These are phyloP conservation scores for Coregonus suidteri DNA, from an alignment of 2,797 vertebrate species.

Conservation along the genomic window DNA sequence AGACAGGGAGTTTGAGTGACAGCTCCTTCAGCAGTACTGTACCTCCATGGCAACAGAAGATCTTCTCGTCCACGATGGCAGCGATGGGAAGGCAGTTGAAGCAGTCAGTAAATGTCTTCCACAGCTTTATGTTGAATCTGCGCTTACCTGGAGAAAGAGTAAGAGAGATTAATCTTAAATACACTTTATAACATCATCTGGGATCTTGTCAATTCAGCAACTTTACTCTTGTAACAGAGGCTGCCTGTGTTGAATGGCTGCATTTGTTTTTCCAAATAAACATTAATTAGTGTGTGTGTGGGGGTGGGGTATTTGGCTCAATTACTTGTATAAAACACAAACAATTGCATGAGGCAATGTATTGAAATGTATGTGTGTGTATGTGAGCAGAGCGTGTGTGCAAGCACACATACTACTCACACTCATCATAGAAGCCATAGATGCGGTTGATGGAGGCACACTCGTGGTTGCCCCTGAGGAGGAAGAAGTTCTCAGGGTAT, in stretches of 20 bases:
- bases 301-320: not conserved
- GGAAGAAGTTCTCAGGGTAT: slow-evolving; percentile 98
- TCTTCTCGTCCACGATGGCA: slow-evolving; percentile 96
- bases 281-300: not conserved
- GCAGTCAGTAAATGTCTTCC: slow-evolving; percentile 97
- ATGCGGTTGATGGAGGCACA: slow-evolving; percentile 98
- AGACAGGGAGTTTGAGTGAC: not conserved
- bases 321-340: too few species aligned
- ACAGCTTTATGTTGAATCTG: slow-evolving; percentile 95
- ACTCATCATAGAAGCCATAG: slow-evolving; percentile 97
- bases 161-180: too few species aligned
- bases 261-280: not conserved
- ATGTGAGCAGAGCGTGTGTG: not conserved
- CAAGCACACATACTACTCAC: slow-evolving; percentile 70
- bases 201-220: not conserved
- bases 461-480: slow-evolving; percentile 94
- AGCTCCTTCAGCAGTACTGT: slow-evolving; percentile 2
- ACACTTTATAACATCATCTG: not conserved
- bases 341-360: not conserved
- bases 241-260: not conserved
- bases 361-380: not conserved
- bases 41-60: slow-evolving; percentile 98
- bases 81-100: slow-evolving; percentile 97
- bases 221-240: not conserved
- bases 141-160: slow-evolving; percentile 81